These are phyloP conservation scores for Clarias batrachus DNA, from an alignment of 2,113 vertebrate species.

Conservation along the genomic window DNA sequence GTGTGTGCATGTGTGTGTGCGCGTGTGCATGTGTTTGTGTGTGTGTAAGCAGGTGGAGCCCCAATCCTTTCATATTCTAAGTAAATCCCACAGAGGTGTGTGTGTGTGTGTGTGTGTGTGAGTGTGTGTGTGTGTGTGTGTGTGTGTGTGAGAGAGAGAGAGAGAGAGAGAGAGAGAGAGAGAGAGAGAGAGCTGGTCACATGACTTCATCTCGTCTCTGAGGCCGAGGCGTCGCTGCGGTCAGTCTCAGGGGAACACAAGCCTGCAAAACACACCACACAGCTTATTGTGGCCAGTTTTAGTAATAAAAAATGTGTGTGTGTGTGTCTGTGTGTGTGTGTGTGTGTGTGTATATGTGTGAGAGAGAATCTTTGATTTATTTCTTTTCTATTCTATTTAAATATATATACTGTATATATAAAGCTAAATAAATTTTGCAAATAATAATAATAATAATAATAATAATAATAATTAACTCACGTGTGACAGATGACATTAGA, in stretches of 20 bases:
- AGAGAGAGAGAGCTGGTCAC: not conserved
- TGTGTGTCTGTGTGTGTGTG: slow-evolving; percentile 4
- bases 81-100: slow-evolving; percentile 77
- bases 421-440: not conserved
- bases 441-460: slow-evolving; percentile 5
- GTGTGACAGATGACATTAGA: not conserved
- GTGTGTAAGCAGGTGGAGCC: slow-evolving; percentile 72
- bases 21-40: slow-evolving; percentile 67
- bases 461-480: not conserved
- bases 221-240: not conserved
- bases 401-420: not conserved
- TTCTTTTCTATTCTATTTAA: not conserved
- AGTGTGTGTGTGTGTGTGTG: no score
- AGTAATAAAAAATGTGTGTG: slow-evolving; percentile 1
- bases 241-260: slow-evolving; percentile 1
- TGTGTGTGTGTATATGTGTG: not conserved
- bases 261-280: not conserved
- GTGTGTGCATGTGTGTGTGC: slow-evolving; percentile 5
- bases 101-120: slow-evolving; percentile 39
- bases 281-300: not conserved
- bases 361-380: not conserved
- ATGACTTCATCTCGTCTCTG: slow-evolving; percentile 49
- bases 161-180: slow-evolving; percentile 35
- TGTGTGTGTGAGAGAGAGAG: no score
- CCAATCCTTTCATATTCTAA: slow-evolving; percentile 77